Conservation (phyloP, 2,113 vertebrate species). For the Microcebus ravelobensis region DNA sequence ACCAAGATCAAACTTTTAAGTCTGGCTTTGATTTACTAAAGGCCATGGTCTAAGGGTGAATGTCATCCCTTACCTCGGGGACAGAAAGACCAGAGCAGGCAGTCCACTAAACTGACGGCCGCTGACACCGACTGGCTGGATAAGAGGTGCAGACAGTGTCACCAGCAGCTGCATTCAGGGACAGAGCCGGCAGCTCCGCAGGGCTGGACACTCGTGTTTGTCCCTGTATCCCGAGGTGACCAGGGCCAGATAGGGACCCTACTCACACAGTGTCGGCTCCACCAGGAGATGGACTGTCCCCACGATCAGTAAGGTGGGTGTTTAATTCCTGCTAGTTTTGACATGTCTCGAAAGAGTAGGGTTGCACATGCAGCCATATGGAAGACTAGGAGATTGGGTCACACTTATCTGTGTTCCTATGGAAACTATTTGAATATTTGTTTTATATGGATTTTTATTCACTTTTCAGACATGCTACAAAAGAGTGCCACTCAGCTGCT, state of each 20-base stretch:
- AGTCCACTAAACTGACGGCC: background rate
- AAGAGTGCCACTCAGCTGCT: too few species aligned
- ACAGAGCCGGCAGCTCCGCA: background rate
- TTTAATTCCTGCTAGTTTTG: too few species aligned
- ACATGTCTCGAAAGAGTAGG: too few species aligned
- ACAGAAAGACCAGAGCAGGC: background rate
- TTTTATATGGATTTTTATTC: too few species aligned
- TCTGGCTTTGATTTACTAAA: slow-evolving; percentile 15
- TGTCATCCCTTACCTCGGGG: background rate
- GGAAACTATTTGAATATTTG: too few species aligned
- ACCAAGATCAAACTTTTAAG: background rate
- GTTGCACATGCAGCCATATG: too few species aligned
- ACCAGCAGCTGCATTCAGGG: background rate
- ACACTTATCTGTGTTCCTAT: too few species aligned
- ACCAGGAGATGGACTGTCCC: accelerated
- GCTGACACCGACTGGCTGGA: background rate
- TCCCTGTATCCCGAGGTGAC: background rate
- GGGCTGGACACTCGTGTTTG: background rate
- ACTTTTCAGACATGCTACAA: too few species aligned
- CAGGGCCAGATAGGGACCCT: background rate
- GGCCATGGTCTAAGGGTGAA: background rate
- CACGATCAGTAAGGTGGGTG: background rate
- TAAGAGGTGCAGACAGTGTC: background rate
- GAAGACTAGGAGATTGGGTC: too few species aligned
- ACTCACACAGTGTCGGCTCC: background rate